These are phyloP conservation scores for Scalopus aquaticus DNA, from an alignment of 2,113 vertebrate genomes.

Conservation along the genomic window DNA sequence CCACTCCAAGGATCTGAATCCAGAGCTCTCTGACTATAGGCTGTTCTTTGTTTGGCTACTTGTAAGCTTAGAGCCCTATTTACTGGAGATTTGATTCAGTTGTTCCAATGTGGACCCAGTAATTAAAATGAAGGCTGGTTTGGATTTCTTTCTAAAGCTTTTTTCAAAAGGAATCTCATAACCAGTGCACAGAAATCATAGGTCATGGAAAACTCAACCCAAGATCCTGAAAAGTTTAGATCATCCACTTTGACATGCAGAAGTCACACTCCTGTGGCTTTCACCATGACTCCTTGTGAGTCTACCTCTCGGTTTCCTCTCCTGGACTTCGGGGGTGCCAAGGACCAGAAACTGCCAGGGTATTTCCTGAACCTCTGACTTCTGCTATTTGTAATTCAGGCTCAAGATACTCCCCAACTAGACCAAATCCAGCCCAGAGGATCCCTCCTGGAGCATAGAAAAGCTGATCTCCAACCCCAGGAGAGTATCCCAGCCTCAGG, in stretches of 20 bases:
- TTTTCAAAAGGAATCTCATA: slow-evolving; percentile 36
- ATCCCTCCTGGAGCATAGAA: neutral
- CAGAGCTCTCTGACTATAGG: neutral
- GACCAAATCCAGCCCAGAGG: neutral
- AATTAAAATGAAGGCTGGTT: neutral
- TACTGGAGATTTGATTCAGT: neutral
- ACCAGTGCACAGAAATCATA: neutral
- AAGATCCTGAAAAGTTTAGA: neutral
- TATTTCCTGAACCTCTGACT: neutral
- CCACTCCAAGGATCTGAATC: neutral
- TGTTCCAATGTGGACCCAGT: neutral
- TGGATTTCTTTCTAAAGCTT: neutral
- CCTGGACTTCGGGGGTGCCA: neutral
- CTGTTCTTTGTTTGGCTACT: neutral
- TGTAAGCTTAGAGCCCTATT: slow-evolving; percentile 12
- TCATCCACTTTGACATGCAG: neutral
- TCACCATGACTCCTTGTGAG: neutral
- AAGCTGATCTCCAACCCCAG: neutral
- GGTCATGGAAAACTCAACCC: neutral
- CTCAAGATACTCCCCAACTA: neutral
- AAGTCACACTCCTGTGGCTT: neutral
- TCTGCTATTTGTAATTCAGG: neutral
- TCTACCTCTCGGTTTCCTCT: neutral
- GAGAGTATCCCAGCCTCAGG: neutral
- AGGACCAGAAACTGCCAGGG: neutral